Percentiles rank a stretch among this genome's conserved stretches.
Conservation (phyloP, 1,140 invertebrate genomes). For the Dendroctonus ponderosae region DNA sequence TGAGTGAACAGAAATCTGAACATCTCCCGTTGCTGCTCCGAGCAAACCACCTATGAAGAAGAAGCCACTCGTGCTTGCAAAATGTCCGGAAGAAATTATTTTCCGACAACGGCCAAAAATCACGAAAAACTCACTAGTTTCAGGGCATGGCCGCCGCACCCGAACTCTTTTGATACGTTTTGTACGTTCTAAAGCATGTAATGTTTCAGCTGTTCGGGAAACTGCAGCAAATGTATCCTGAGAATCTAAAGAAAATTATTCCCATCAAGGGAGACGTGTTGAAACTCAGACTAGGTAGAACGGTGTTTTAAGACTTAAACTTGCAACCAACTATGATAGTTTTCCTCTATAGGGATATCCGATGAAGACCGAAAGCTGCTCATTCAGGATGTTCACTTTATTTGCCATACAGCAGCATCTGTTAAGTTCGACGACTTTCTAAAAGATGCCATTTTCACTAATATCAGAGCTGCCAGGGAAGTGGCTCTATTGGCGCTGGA, state of each 20-base stretch:
- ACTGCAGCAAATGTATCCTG: background rate
- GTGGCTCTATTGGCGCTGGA: slow-evolving; percentile 56
- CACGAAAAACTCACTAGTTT: too few relatives aligned
- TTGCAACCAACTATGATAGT: background rate
- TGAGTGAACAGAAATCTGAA: too few relatives aligned
- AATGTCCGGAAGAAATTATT: too few relatives aligned
- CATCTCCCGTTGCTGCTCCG: too few relatives aligned
- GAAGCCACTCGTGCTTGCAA: too few relatives aligned
- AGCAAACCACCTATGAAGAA: too few relatives aligned
- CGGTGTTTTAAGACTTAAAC: background rate
- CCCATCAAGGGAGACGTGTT: slow-evolving; percentile 76
- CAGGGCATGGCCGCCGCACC: too few relatives aligned
- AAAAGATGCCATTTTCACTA: slow-evolving; percentile 57
- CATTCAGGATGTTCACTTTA: slow-evolving; percentile 70
- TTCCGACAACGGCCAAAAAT: too few relatives aligned
- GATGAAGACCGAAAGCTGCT: slow-evolving; percentile 58
- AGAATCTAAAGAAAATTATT: slow-evolving; percentile 66
- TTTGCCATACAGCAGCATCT: slow-evolving; percentile 92
- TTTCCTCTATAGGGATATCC: slow-evolving; percentile 33
- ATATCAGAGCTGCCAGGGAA: slow-evolving; percentile 57
- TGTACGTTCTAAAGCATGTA: too few relatives aligned
- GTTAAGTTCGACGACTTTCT: slow-evolving; percentile 81
- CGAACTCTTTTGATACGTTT: too few relatives aligned
- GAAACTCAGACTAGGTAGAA: slow-evolving; percentile 57
- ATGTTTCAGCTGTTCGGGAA: background rate